Conservation (phyloP, 2,888 invertebrate species). For the Dione vanillae region DNA sequence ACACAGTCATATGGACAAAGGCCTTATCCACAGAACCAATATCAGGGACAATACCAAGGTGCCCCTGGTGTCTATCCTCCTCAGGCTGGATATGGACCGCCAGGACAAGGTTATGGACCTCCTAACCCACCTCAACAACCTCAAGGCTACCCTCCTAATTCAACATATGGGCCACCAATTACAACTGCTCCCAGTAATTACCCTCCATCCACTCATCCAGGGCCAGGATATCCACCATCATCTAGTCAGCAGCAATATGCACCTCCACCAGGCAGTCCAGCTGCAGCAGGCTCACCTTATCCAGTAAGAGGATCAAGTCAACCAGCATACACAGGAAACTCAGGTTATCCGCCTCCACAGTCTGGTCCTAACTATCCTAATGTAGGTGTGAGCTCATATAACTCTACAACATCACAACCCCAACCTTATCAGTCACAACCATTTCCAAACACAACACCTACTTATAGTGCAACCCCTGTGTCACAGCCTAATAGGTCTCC, state of each 20-base stretch:
- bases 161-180: slow-evolving; percentile 86
- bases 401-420: slow-evolving; percentile 76
- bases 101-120: slow-evolving; percentile 86
- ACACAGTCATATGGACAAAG: slow-evolving; percentile 88
- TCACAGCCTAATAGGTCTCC: slow-evolving; percentile 82
- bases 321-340: slow-evolving; percentile 76
- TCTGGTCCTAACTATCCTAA: slow-evolving; percentile 75
- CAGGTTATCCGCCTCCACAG: slow-evolving; percentile 77
- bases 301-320: slow-evolving; percentile 74
- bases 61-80: slow-evolving; percentile 86
- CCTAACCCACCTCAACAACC: slow-evolving; percentile 86
- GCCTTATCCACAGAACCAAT: slow-evolving; percentile 87
- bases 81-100: slow-evolving; percentile 88
- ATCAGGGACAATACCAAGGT: slow-evolving; percentile 85
- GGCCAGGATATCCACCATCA: slow-evolving; percentile 75
- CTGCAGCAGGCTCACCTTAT: slow-evolving; percentile 73
- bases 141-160: slow-evolving; percentile 87
- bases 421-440: slow-evolving; percentile 81
- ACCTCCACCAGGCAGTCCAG: slow-evolving; percentile 77
- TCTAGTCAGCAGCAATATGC: slow-evolving; percentile 79
- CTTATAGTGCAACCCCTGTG: slow-evolving; percentile 82
- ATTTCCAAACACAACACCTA: slow-evolving; percentile 78
- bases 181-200: slow-evolving; percentile 84
- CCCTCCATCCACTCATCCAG: slow-evolving; percentile 81
- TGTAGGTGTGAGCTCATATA: slow-evolving; percentile 78